A percentile compares a stretch with the other conserved stretches of the same genome.
Evolutionary conservation across 2,113 vertebrate species (phyloP).

Genomic region (Brevimyrus niger): DNA sequence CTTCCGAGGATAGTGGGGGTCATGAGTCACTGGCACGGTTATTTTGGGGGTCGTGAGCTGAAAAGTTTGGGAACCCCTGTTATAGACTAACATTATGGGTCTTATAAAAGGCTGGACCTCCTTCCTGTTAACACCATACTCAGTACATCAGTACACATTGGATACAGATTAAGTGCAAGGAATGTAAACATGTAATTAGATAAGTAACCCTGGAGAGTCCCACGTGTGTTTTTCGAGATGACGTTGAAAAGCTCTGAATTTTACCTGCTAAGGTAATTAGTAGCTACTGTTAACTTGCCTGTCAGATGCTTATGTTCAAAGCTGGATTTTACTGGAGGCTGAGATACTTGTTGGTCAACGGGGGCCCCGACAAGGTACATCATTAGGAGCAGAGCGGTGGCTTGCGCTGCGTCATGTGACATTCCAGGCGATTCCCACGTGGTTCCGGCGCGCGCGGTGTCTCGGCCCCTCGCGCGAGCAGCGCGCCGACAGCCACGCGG

Average conservation of each 20-base stretch:
- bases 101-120: not conserved
- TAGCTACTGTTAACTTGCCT: not conserved
- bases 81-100: not conserved
- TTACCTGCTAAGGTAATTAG: not conserved
- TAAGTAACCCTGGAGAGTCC: not conserved
- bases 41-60: too few relatives aligned
- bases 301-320: not conserved
- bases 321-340: not conserved
- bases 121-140: not conserved
- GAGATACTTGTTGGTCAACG: not conserved
- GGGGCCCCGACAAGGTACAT: not conserved
- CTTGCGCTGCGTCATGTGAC: not conserved
- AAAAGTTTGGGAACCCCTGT: too few relatives aligned
- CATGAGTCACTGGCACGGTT: too few relatives aligned
- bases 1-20: too few relatives aligned
- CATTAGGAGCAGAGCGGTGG: not conserved
- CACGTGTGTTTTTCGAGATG: not conserved
- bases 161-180: not conserved
- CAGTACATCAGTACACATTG: not conserved
- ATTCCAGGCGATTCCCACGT: not conserved
- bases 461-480: not conserved
- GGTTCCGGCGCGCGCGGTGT: not conserved
- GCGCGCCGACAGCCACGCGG: not conserved
- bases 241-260: not conserved
- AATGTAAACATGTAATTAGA: not conserved